Conservation (phyloP, 2,113 vertebrate genomes). For the Thermophis baileyi region DNA sequence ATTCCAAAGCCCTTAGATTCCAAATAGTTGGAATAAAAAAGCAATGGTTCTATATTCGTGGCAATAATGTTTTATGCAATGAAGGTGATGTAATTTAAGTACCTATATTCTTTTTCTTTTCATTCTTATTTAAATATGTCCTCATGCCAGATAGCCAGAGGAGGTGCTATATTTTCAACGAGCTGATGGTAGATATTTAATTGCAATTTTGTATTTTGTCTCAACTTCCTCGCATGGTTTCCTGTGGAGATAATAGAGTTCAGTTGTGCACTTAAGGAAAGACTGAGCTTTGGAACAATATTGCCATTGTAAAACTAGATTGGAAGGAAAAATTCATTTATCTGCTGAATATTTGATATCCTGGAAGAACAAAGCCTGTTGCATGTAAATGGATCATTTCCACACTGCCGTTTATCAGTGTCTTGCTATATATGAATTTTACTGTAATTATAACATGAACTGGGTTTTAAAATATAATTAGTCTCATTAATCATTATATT, state of each 20-base stretch:
- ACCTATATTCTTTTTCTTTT: too few relatives aligned
- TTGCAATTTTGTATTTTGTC: constrained; percentile 18
- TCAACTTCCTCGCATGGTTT: background rate
- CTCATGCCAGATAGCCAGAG: background rate
- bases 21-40: background rate
- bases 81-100: background rate
- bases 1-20: background rate
- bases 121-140: background rate
- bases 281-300: background rate
- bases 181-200: background rate
- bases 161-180: background rate
- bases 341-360: background rate
- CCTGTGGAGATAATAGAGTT: background rate
- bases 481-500: constrained; percentile 25
- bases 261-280: background rate
- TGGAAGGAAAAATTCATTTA: background rate
- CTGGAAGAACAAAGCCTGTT: background rate
- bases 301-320: constrained; percentile 13
- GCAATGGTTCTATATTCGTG: background rate
- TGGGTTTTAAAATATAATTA: constrained; percentile 23
- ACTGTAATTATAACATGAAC: constrained; percentile 29
- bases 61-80: background rate
- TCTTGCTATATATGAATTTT: constrained; percentile 10
- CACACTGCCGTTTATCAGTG: background rate
- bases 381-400: constrained; percentile 8